Base-by-base conservation (phyloP, 2,888 invertebrate species). In the Hetaerina titia region DNA sequence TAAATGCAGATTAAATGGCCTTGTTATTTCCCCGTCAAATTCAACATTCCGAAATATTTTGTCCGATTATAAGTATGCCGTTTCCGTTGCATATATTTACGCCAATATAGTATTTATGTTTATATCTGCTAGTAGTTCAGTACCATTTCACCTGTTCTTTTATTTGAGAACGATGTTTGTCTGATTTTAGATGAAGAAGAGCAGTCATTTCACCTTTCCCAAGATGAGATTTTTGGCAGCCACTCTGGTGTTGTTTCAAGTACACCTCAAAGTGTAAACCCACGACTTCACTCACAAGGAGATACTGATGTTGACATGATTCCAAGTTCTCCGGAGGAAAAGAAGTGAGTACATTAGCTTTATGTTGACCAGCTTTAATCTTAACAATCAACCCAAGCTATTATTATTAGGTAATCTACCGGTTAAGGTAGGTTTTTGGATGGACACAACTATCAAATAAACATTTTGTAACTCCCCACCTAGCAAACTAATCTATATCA, bases 141-240 rank as follows among this genome's bases (percentile, higher is more conserved):
- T 25, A 0, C 60, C n/a, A 58, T 6, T 89, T 8, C n/a, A 19
- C 45, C 17, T 22, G 19, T 13, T 22, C n/a, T 25, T 9, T 81
- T 9, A 81, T n/a, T 45, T 57, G 56, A 19, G 22, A 5, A 60
- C 25, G 13, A 19, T 19, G 19, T 56, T 92, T 56, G 17, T n/a
- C 56, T 74, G n/a, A 56, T 64, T 63, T 58, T 22, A 56, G 69
- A 56, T n/a, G 92, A 92, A 69, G 92, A 92, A 0, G 92, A 92
- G 31, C 92, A 92, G 69, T 92, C 92, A 22, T 56, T 92, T n/a
- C 92, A 92, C 15, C 69, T 92, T 11, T 92, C 92, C 17, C 92
- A 92, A 57, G 92, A 92, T 74, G 92, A 92, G 22, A 56, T 92
- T 6, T 92, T 92, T 92, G 92, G 92, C 74, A 92, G 92, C 57